A percentile compares a stretch with the other conserved stretches of the same genome.
Conservation (phyloP, 1,140 invertebrate genomes). For the Drosophila subobscura region DNA sequence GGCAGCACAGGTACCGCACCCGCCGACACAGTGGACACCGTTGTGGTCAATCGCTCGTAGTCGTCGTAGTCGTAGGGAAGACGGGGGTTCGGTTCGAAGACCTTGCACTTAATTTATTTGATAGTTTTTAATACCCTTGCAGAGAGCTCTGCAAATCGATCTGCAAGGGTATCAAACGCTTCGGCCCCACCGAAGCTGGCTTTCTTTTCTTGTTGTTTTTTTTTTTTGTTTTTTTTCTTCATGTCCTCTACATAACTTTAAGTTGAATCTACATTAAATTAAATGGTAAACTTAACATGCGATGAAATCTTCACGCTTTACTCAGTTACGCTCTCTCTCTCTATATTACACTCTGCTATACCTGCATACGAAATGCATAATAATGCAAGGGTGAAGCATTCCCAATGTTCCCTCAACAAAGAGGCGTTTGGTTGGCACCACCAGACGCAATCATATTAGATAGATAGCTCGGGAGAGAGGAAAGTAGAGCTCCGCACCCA, state of each 20-base stretch:
- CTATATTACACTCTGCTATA: too few relatives aligned
- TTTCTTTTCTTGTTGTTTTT: neutral
- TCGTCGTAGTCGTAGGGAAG: slow-evolving; percentile 9
- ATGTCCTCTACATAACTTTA: slow-evolving; percentile 22
- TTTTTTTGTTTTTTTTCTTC: slow-evolving; percentile 6
- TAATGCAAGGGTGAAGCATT: neutral
- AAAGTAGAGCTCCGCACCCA: too few relatives aligned
- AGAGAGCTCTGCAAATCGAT: neutral
- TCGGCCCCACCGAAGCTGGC: slow-evolving; percentile 8
- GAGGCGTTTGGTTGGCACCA: too few relatives aligned
- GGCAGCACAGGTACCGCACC: slow-evolving; percentile 13
- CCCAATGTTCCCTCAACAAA: too few relatives aligned
- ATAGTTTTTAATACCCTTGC: slow-evolving; percentile 13
- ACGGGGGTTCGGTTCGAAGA: neutral
- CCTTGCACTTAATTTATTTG: slow-evolving; percentile 24
- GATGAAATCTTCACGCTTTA: slow-evolving; percentile 16
- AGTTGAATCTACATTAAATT: slow-evolving; percentile 37
- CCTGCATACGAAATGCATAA: neutral
- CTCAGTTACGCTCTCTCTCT: too few relatives aligned
- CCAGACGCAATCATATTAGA: too few relatives aligned
- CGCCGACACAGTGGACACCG: slow-evolving; percentile 43
- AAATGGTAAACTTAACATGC: slow-evolving; percentile 36
- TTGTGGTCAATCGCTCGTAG: slow-evolving; percentile 57
- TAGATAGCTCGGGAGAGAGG: too few relatives aligned
- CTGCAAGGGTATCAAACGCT: slow-evolving; percentile 4